Evolutionary conservation across 2,113 vertebrate species (phyloP).

Genomic region (Ophiodon elongatus): DNA sequence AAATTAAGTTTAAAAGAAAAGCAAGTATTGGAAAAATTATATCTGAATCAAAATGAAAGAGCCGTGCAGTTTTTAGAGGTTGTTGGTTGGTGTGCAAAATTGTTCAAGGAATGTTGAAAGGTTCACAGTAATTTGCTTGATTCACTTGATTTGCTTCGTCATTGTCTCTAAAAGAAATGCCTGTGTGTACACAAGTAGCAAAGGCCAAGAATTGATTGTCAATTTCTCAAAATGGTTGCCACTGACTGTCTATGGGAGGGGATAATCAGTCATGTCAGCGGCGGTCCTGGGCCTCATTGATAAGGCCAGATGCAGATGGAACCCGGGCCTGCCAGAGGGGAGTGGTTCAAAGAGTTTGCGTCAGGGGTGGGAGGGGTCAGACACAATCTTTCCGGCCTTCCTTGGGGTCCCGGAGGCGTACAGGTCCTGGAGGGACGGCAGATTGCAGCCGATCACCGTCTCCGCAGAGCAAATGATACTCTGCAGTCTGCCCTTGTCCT

Average conservation of each 20-base stretch:
- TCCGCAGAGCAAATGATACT: background rate
- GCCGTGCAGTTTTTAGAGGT: background rate
- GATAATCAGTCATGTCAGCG: no score
- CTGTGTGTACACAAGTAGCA: no score
- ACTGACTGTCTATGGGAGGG: no score
- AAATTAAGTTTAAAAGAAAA: background rate
- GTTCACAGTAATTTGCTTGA: no score
- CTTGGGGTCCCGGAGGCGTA: no score
- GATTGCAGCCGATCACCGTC: background rate
- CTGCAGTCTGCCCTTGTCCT: background rate
- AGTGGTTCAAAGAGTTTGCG: background rate
- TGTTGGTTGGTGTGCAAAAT: background rate
- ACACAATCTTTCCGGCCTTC: background rate
- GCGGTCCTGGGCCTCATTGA: background rate
- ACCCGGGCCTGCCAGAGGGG: no score
- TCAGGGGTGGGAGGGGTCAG: background rate
- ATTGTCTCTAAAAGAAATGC: no score
- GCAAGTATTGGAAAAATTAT: background rate
- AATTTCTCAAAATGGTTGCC: no score
- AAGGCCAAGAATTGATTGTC: no score
- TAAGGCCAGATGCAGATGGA: no score
- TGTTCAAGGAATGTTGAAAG: background rate
- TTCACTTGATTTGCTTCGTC: no score
- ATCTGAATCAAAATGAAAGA: background rate
- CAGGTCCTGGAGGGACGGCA: background rate